These are phyloP conservation scores for Drosophila micromelanica DNA, from an alignment of 1,140 invertebrate genomes.

Conservation along the genomic window DNA sequence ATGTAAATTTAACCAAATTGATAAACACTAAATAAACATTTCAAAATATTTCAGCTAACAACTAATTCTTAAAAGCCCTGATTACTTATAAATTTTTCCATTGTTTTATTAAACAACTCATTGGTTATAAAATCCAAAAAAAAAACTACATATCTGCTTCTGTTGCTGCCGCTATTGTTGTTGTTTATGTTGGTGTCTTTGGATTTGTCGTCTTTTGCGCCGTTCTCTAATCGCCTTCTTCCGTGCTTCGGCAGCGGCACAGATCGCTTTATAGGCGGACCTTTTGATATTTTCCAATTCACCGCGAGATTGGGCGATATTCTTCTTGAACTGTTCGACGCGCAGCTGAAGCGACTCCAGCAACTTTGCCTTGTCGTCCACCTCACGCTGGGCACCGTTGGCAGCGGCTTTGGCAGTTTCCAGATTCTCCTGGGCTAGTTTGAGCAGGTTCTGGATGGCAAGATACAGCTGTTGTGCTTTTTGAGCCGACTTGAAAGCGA, in stretches of 20 bases:
- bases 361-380: conserved; percentile 87
- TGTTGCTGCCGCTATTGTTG: neutral
- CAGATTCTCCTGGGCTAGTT: conserved; percentile 86
- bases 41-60: too few species aligned
- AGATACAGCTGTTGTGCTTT: conserved; percentile 85
- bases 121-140: neutral
- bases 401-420: conserved; percentile 86
- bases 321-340: conserved; percentile 86
- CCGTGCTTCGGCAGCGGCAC: conserved; percentile 86
- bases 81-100: too few species aligned
- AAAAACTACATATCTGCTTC: neutral
- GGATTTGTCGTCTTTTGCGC: neutral
- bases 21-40: too few species aligned
- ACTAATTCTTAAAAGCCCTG: too few species aligned
- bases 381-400: conserved; percentile 85
- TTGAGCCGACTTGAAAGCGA: conserved; percentile 86
- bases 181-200: neutral
- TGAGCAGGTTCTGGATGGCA: conserved; percentile 84
- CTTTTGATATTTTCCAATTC: conserved; percentile 87
- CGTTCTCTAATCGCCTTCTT: conserved; percentile 47
- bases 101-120: too few species aligned
- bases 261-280: conserved; percentile 86
- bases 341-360: conserved; percentile 86
- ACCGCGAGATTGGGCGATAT: conserved; percentile 85
- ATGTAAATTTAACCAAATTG: too few species aligned